Evolutionary conservation across 2,888 invertebrate genomes (phyloP).

Genomic region (Andrena trimmerana): DNA sequence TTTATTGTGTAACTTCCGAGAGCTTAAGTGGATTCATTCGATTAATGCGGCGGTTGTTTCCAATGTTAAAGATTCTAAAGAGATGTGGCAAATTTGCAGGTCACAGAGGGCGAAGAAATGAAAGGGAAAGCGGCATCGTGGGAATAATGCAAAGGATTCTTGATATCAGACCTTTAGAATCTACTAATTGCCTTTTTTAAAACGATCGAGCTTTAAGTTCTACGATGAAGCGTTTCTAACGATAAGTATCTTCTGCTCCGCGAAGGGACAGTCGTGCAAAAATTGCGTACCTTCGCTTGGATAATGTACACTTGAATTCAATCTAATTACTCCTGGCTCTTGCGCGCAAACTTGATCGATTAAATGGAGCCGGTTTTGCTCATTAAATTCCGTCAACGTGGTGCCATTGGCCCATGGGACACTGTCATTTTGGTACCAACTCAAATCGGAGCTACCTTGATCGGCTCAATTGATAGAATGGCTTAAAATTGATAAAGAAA

Average conservation of each 20-base stretch:
- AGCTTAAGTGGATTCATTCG: not conserved
- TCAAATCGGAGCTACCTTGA: not conserved
- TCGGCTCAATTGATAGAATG: not conserved
- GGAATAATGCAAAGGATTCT: slow-evolving; percentile 4
- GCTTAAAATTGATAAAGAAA: not conserved
- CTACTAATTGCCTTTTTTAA: not conserved
- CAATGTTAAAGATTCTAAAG: not conserved
- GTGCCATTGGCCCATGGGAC: not conserved
- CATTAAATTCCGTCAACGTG: not conserved
- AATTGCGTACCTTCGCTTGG: not conserved
- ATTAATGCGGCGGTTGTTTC: not conserved
- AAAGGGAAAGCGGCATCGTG: not conserved
- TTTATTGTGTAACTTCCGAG: not conserved
- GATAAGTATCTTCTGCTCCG: not conserved
- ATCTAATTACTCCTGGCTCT: not conserved
- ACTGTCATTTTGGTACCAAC: not conserved
- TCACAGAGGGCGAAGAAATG: slow-evolving; percentile 23
- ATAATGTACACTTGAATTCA: not conserved
- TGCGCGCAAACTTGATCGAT: not conserved
- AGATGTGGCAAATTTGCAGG: not conserved
- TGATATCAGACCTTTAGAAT: not conserved
- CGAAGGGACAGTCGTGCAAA: not conserved
- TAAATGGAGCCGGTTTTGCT: not conserved
- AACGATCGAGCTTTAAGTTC: not conserved
- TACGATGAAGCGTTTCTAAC: not conserved